Conservation (phyloP, 2,888 invertebrate genomes). For the Griposia aprilina region DNA sequence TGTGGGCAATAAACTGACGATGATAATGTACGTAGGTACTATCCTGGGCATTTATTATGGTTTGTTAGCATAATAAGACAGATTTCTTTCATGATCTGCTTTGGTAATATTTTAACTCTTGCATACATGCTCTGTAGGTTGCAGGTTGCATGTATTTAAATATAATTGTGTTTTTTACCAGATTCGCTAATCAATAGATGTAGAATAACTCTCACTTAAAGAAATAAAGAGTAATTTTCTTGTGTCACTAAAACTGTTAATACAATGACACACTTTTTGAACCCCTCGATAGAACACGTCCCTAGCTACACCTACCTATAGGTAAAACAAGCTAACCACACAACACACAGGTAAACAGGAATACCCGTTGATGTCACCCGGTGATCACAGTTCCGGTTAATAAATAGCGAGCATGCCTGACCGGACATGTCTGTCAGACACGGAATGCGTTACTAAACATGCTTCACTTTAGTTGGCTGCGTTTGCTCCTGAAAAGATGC, state of each 20-base stretch:
- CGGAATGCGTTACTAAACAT: slow-evolving; percentile 36
- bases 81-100: not conserved
- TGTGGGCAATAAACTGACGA: not conserved
- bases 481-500: not conserved
- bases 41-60: not conserved
- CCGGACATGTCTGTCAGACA: slow-evolving; percentile 28
- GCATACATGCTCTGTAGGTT: not conserved
- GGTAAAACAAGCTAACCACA: not conserved
- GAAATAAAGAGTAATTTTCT: not conserved
- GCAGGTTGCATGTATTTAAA: not conserved
- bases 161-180: not conserved
- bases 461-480: slow-evolving; percentile 3
- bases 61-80: not conserved
- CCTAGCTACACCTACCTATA: not conserved
- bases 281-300: not conserved
- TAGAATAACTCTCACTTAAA: not conserved
- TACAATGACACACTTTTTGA: not conserved
- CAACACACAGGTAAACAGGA: slow-evolving; percentile 21
- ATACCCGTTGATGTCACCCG: slow-evolving; percentile 37
- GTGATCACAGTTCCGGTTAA: slow-evolving; percentile 43
- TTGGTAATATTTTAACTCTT: not conserved
- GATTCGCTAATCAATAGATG: not conserved
- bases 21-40: not conserved
- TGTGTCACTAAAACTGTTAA: not conserved
- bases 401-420: slow-evolving; percentile 26